Base-by-base conservation (phyloP, 2,797 vertebrate genomes). In the Sorex maritimensis region DNA sequence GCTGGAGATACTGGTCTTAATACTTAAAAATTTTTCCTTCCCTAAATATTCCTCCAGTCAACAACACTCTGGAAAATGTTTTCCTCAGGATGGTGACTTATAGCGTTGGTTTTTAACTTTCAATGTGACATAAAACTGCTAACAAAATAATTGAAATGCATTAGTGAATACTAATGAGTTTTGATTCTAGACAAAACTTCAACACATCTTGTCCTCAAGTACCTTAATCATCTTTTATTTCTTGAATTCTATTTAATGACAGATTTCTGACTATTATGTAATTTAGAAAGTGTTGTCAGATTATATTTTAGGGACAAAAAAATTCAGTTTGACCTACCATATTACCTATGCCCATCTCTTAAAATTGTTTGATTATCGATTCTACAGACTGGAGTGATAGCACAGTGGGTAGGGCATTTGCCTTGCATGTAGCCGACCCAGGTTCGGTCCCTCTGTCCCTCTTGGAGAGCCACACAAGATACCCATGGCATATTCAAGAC, bases 141-240 rank as follows among this genome's bases (percentile, higher is more conserved):
- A 77, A 88, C 4, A 85, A 61, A 72, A 81, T 23, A 4, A 17
- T 85, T 17, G 87, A 90, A 65, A 95, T 77, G 3, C 49, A 73
- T 55, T 72, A 73, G 7, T 46, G 24, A 7, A 2, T 11, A 61
- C 17, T 79, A 28, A 58, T 69, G 28, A 90, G 10, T 21, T 89
- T 61, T 79, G 34, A 94, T 1, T 88, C 13, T 55, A 92, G 87
- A 82, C 49, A 55, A 72, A 85, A 5, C 11, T 71, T 93, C 61
- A 71, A 19, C 38, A 81, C 3, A 28, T 38, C 28, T 44, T 44
- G 17, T 14, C 21, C 58, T 61, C 58, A 61, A 61, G 58, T 19
- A 23, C 15, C 58, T 52, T 52, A 23, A 61, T 61, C 58, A 61
- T 61, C 2, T 68, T 38, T 12, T 19, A 38, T 81, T 84, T 63